Conservation (phyloP, 2,113 vertebrate species). For the Pitta sordida region DNA sequence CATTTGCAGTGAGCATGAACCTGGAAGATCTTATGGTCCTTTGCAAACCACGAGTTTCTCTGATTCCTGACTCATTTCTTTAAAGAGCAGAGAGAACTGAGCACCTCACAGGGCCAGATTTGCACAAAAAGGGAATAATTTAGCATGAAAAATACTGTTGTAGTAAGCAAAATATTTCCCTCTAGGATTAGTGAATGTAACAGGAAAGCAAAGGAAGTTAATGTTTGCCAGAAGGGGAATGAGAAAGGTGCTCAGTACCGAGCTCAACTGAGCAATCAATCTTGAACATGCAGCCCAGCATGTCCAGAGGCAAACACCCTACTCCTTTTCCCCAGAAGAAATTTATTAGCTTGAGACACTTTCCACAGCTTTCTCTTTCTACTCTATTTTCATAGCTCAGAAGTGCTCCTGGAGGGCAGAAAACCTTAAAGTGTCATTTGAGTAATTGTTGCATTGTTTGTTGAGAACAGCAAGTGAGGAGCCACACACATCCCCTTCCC, state of each 20-base stretch:
- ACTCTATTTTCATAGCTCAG: background rate
- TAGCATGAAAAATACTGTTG: background rate
- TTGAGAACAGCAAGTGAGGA: background rate
- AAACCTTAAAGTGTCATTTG: background rate
- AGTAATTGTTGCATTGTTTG: background rate
- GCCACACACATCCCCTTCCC: background rate
- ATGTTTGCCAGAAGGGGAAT: background rate
- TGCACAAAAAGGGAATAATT: background rate
- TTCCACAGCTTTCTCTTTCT: background rate
- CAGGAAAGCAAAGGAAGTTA: slow-evolving; percentile 1
- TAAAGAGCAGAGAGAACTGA: background rate
- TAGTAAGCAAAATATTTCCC: slow-evolving; percentile 5
- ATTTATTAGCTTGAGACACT: background rate
- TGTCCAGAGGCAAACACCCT: background rate
- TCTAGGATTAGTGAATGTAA: background rate
- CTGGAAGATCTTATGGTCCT: background rate
- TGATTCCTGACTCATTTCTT: background rate
- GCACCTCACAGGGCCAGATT: background rate
- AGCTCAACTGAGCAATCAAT: background rate
- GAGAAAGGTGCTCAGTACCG: background rate
- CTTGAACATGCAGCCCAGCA: background rate
- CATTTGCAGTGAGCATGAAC: background rate
- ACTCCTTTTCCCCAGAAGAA: background rate
- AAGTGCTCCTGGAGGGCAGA: background rate
- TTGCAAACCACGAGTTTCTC: background rate